Base-by-base conservation (phyloP, 2,888 invertebrate species). In the Xylophagus ater region DNA sequence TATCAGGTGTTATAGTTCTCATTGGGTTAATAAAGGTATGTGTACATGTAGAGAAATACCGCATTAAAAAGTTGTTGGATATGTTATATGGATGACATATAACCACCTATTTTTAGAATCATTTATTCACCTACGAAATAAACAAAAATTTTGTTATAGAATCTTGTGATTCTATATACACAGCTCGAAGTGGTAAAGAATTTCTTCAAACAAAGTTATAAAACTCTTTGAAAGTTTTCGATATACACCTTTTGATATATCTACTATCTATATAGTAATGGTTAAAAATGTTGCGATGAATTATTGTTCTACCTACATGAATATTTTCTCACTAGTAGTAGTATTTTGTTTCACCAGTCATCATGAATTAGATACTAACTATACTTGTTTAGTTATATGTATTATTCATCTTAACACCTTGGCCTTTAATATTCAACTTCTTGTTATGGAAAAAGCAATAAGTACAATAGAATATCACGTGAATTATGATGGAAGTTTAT, bases 391-490 rank as follows among this genome's bases (percentile, higher is more conserved):
- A 37, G 9, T 30, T 29, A 19, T 12, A 15, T 17, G 8, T 15
- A 18, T 37, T 31, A n/a, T n/a, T n/a, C n/a, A n/a, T 28, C 19
- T 15, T 41, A 44, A 41, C 41, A 39, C 41, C 41, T 44, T 44
- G 44, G 44, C 37, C 38, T 41, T 39, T 38, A 12, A 19, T 31
- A 41, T 34, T n/a, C 37, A 37, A 35, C 41, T 44, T 44, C 28
- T 41, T 17, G 33, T 13, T 28, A 18, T 33, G 39, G 31, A 40
- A 34, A 44, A 44, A 44, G 41, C 44, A 44, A 44, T 44, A 44
- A 44, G 44, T 41, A n/a, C n/a, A n/a, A n/a, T n/a, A 28, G 41
- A 32, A 41, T 41, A 41, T 38, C 44, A 36, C 36, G 39, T 44
- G 36, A 44, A 41, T 41, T 44, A 41, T 41, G 37, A 26, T 31